These are phyloP conservation scores for Smutsia gigantea DNA, from an alignment of 2,797 vertebrate species.

Conservation along the genomic window DNA sequence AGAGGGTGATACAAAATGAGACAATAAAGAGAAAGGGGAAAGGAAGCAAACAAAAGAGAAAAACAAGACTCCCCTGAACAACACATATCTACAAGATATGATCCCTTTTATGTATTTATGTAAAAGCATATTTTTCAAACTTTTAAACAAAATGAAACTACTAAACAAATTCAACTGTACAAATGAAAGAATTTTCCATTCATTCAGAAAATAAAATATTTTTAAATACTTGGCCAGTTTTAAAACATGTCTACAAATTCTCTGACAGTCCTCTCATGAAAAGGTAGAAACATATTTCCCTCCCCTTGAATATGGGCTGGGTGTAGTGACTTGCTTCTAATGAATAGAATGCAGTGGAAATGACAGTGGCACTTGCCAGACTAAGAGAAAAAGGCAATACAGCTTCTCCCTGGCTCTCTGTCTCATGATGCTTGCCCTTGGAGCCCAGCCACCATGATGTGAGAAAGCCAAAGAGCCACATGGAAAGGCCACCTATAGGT, in stretches of 20 bases:
- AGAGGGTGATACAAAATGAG: not conserved
- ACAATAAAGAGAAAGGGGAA: not conserved
- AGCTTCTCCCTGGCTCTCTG: not conserved
- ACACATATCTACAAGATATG: not conserved
- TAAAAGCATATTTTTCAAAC: not conserved
- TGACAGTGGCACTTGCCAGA: not conserved
- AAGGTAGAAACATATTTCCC: not conserved
- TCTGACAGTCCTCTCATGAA: not conserved
- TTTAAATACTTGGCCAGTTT: not conserved
- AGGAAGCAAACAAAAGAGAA: not conserved
- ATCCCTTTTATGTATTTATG: not conserved
- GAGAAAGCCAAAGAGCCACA: not conserved
- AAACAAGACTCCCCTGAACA: not conserved
- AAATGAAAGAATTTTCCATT: not conserved
- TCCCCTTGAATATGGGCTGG: not conserved
- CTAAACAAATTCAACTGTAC: not conserved
- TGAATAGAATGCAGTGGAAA: not conserved
- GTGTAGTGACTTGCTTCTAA: not conserved
- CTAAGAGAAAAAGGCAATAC: not conserved
- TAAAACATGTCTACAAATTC: not conserved
- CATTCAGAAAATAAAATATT: not conserved
- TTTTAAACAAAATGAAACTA: constrained; percentile 37
- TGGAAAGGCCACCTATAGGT: not conserved
- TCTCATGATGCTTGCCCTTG: not conserved
- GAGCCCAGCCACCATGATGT: not conserved